Conservation (phyloP, 1,140 invertebrate genomes). For the Pseudomyrmex flavicornis region DNA sequence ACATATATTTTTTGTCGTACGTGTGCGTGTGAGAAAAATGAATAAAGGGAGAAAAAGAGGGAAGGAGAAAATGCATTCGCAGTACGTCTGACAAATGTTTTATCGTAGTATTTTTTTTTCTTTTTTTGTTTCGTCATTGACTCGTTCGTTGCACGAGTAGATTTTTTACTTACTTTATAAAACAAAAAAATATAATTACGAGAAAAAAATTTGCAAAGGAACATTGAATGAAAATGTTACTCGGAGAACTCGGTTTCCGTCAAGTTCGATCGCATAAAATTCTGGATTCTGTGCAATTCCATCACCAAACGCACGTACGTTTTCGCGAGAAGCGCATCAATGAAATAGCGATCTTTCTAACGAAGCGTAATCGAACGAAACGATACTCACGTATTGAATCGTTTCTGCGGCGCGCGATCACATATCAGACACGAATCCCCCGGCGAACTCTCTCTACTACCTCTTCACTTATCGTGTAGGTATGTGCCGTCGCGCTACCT, state of each 20-base stretch:
- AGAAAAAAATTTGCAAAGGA: no score
- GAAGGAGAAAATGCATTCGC: no score
- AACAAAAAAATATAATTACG: no score
- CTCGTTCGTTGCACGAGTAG: no score
- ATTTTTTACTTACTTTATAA: no score
- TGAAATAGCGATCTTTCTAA: slow-evolving; percentile 36
- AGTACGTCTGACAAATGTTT: no score
- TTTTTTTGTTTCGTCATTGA: no score
- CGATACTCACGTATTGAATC: slow-evolving; percentile 51
- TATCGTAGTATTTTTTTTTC: no score
- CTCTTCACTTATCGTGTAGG: slow-evolving; percentile 17
- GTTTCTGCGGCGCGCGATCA: slow-evolving; percentile 4
- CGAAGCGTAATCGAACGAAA: slow-evolving; percentile 27
- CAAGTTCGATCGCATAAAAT: not conserved
- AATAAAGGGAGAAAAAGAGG: not conserved
- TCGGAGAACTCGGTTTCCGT: not conserved
- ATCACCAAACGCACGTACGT: no score
- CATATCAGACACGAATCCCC: not conserved
- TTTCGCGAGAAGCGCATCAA: slow-evolving; percentile 19
- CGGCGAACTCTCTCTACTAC: not conserved
- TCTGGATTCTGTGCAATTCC: not conserved
- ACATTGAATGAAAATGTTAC: no score
- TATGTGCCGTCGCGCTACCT: not conserved
- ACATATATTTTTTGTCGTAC: no score
- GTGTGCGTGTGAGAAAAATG: not conserved